Base-by-base conservation (phyloP, 2,113 vertebrate genomes). In the Chrysemys picta region DNA sequence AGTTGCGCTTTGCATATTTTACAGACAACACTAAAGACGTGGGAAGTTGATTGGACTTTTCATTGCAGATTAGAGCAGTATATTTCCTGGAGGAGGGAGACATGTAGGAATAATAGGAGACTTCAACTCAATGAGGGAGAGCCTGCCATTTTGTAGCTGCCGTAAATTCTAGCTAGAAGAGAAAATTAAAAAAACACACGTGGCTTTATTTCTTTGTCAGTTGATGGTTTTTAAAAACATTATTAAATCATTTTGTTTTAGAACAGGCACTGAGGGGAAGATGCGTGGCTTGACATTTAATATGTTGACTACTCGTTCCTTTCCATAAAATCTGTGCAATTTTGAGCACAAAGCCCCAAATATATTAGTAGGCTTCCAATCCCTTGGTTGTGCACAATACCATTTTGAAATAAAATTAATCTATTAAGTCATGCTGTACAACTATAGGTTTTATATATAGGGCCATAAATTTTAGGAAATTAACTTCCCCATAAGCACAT, bases 381-480 rank as follows among this genome's bases (percentile, higher is more conserved):
- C 96, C 89, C 81, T 91, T 88, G 2, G 4, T 81, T 91, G 93
- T 91, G 93, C 57, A 5, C 76, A 94, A 52, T 95, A 93, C 94
- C 94, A 92, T 95, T 90, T 87, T 76, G 87, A 97, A 96, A 90
- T 96, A 83, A 96, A 97, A 96, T 96, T 96, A 97, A 97, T 94
- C 89, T 96, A 59, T 84, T 50, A 96, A 96, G 79, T 87, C 93
- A 85, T 90, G 89, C 95, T 85, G 45, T 92, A 91, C 93, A 96
- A 94, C 95, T 97, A 80, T 91, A 81, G 83, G 85, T 95, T 97
- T 97, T 97, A 96, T 84, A 96, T 82, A 96, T 52, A 94, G n/a
- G 45, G 79, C 90, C 85, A 85, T 97, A 97, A 97, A 97, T 97
- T 93, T 88, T 95, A 95, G 96, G 95, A 98, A 97, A 98, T 97